Base-by-base conservation (phyloP, 2,113 vertebrate species). In the Coptodon rendalli region DNA sequence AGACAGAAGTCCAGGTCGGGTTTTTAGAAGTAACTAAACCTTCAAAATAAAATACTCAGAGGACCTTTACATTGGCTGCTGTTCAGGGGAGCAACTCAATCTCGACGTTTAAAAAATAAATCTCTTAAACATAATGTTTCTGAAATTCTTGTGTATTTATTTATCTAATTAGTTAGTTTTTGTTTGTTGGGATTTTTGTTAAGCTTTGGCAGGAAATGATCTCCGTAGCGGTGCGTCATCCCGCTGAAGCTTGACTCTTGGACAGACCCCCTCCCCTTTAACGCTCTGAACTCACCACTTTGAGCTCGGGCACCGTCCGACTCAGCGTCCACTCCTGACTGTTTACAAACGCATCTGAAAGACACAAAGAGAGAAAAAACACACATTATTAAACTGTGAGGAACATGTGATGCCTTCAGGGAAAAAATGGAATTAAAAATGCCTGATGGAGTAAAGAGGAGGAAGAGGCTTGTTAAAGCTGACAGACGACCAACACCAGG, bases 251-350 rank as follows among this genome's bases (percentile, higher is more conserved):
- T 27, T 3, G 14, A 48, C 40, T 76, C 9, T 7, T 73, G 22
- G 68, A 76, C 36, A 71, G 36, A 16, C 14, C 5, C 5, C 3
- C 40, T 29, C 14, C 68, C 24, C 68, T 48, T 29, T 76, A 48
- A 76, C 1, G 6, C 43, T 19, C 54, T 29, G 24, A 11, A 87
- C 94, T 98, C 95, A 99, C 99, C 98, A 99, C 99, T 99, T 99
- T 99, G 56, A 99, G 98, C 87, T 99, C 98, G 0, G 98, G 98
- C 4, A 99, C 99, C 0, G 97, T 95, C 5, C 98, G 97, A 66
- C 98, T 99, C 85, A 99, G 94, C 0, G 99, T 99, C 99, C 99
- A 99, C 94, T 99, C 99, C 95, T 99, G 99, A 95, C 99, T 99
- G 93, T 99, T 99, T 88, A 99, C 98, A 80, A 99, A 99, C 76